These are phyloP conservation scores for Palythoa caribaeorum DNA, from an alignment of 92 coral and sea anemone species.

Conservation along the genomic window DNA sequence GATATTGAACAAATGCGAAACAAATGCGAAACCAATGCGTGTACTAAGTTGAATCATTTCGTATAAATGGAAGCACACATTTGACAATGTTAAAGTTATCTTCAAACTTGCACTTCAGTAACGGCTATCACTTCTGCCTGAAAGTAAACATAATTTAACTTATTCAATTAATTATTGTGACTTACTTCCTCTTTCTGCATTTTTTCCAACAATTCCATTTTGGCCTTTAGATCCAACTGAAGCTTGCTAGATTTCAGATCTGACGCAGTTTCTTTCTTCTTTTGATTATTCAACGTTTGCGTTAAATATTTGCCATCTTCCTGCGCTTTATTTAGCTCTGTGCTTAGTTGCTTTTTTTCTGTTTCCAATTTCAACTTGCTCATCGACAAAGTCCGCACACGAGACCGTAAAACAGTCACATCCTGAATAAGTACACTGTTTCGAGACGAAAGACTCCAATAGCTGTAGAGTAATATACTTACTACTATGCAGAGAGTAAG, in stretches of 20 bases:
- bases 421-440: conserved; percentile 77
- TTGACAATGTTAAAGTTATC: too few species aligned
- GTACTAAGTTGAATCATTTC: too few species aligned
- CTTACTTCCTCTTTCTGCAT: conserved; percentile 36
- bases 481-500: conserved; percentile 74
- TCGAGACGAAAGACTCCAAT: conserved; percentile 92
- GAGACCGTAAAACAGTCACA: conserved; percentile 75
- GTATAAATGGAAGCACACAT: too few species aligned
- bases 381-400: conserved; percentile 67
- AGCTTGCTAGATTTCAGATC: not conserved
- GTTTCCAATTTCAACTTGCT: conserved; percentile 66
- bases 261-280: not conserved
- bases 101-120: too few species aligned
- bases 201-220: not conserved
- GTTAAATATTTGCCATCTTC: not conserved
- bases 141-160: too few species aligned
- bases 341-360: conserved; percentile 22
- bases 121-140: too few species aligned
- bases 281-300: not conserved
- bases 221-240: not conserved
- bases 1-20: too few species aligned
- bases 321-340: not conserved
- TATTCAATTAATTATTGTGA: too few species aligned
- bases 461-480: conserved; percentile 80
- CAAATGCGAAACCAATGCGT: too few species aligned